phyloP scores from a whole-genome alignment of 2,888 invertebrate genomes.

The Limnephilus lunatus region DNA sequence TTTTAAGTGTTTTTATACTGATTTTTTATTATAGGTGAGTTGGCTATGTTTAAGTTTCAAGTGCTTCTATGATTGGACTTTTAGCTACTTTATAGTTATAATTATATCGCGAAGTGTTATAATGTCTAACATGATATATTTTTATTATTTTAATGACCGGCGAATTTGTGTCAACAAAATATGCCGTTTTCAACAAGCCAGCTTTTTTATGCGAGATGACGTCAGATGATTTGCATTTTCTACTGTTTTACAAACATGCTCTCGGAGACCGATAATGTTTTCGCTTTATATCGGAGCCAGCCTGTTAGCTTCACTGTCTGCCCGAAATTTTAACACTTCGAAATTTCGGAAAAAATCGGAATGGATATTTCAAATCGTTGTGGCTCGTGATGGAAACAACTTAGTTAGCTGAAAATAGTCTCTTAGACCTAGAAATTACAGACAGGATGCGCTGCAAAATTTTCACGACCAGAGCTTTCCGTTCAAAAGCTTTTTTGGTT shows the following conservation, averaged over 20 bases:
- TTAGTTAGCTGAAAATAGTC: neutral
- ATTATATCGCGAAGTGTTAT: neutral
- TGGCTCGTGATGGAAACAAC: neutral
- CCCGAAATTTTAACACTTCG: neutral
- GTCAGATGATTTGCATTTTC: constrained; percentile 22
- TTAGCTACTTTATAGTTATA: neutral
- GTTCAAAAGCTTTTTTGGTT: neutral
- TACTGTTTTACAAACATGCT: neutral
- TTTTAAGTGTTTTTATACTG: neutral
- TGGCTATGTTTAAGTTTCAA: neutral
- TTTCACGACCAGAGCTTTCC: neutral
- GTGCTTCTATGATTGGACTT: neutral
- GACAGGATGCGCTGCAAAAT: neutral
- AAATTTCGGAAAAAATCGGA: neutral
- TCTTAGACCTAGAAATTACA: neutral
- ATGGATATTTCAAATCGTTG: neutral
- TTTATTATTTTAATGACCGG: neutral
- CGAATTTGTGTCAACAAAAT: constrained; percentile 4
- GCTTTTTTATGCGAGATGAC: neutral
- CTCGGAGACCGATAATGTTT: neutral
- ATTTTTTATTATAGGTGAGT: constrained; percentile 3
- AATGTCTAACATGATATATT: neutral
- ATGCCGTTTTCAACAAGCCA: neutral
- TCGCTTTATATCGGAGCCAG: neutral
- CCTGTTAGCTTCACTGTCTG: neutral